These are phyloP conservation scores for Apteryx owenii DNA, from an alignment of 2,113 vertebrate genomes.

Conservation along the genomic window DNA sequence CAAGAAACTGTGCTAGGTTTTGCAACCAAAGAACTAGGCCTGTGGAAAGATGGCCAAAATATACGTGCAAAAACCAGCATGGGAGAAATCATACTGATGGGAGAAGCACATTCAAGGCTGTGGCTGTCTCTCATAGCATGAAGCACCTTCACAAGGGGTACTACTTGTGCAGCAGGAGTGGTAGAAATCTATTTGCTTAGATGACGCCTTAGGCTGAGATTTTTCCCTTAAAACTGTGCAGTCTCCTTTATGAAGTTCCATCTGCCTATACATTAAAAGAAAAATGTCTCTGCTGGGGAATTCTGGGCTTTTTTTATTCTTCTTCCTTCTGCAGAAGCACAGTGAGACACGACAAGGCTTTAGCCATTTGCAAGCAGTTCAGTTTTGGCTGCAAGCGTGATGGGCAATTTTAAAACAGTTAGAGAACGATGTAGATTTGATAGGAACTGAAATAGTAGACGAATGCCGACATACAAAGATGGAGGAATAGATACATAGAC, in stretches of 20 bases:
- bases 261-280: neutral
- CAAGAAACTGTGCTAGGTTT: neutral
- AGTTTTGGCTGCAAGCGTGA: neutral
- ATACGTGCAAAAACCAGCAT: neutral
- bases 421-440: neutral
- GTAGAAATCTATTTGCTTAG: neutral
- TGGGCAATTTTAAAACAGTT: neutral
- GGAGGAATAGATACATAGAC: neutral
- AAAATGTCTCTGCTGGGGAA: neutral
- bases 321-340: too few relatives aligned
- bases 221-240: neutral
- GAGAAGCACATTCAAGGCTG: neutral
- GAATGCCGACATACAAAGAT: neutral
- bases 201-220: neutral
- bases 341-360: neutral
- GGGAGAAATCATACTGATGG: neutral
- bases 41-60: neutral
- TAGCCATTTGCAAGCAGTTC: neutral
- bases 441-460: neutral
- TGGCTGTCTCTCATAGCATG: neutral
- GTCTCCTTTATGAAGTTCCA: neutral
- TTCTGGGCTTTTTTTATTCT: neutral
- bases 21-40: neutral
- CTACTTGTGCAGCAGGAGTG: neutral
- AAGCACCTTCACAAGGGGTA: neutral